Percentiles rank a stretch among this genome's conserved stretches.
These are phyloP conservation scores for Triops cancriformis DNA, from an alignment of 1,140 invertebrate genomes.

Conservation along the genomic window DNA sequence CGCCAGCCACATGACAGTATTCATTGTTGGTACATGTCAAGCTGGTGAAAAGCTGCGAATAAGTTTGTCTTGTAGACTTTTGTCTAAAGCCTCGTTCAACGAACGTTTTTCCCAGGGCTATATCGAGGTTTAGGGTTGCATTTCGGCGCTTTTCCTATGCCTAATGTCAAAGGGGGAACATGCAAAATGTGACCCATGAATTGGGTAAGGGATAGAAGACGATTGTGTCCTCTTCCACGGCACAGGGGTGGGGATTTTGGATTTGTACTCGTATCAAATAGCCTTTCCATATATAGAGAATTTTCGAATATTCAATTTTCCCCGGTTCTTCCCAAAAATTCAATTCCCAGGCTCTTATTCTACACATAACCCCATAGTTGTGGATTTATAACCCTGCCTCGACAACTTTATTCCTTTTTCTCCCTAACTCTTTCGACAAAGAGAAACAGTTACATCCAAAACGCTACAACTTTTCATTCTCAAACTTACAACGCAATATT, in stretches of 20 bases:
- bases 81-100: neutral
- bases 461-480: too few relatives aligned
- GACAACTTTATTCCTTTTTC: neutral
- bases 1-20: neutral
- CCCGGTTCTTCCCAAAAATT: neutral
- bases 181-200: neutral
- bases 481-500: too few relatives aligned
- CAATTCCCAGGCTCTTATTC: conserved; percentile 6
- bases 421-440: too few relatives aligned
- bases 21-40: neutral
- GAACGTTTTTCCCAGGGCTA: neutral
- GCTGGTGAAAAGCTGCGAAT: too few relatives aligned
- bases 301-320: neutral
- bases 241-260: neutral
- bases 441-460: neutral
- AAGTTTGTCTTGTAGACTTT: too few relatives aligned
- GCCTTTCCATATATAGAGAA: neutral
- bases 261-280: neutral
- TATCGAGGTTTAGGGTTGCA: neutral
- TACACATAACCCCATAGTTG: neutral
- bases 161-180: conserved; percentile 1
- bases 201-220: neutral
- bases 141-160: neutral
- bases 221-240: neutral
- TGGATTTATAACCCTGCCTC: neutral